Evolutionary conservation across 2,113 vertebrate genomes (phyloP), one percentile per base, ranked within the genome.

Genomic region (Notarius lentiginosus): DNA sequence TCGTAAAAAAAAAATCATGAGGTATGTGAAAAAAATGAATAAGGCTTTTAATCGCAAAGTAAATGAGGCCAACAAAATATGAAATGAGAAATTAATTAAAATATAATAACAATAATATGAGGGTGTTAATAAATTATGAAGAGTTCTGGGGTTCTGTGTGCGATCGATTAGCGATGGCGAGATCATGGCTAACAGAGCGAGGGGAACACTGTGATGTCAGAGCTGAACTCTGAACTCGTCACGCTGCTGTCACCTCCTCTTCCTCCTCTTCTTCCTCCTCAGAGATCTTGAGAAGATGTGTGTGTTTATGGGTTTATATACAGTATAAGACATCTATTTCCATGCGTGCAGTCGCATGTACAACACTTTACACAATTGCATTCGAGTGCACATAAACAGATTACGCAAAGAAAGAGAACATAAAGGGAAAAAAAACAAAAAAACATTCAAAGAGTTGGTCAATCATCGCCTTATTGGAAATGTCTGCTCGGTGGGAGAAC

Each of bases 11-110:
- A 94, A 94, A 94, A 89, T 93, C 92, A 95, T 96, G 97, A 97
- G 97, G 97, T 98, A 99, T 97, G 97, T 95, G 95, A 92, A 93
- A 95, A 96, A 96, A 93, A 96, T 93, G 94, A 96, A 97, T 99
- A 99, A 99, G 98, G 97, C 97, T 95, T 92, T 92, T 94, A 94
- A 92, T 92, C 95, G 96, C 95, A 94, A 92, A 96, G 95, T 96
- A 91, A 90, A 93, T 91, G 87, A 96, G 94, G 94, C 93, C 87
- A 91, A 90, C 55, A 93, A 91, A 93, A 60, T 34, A 20, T 20
- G 2, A 58, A 92, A 91, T 88, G 83, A 92, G 90, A 91, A 91
- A 84, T 91, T 94, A 92, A 73, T 87, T 90, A 86, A 73, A 91
- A 89, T 92, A 83, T 90, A 41, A 90, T 92, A 93, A 89, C 68